These are phyloP conservation scores for Bambusicola thoracicus DNA, from an alignment of 2,113 vertebrate species.

Conservation along the genomic window DNA sequence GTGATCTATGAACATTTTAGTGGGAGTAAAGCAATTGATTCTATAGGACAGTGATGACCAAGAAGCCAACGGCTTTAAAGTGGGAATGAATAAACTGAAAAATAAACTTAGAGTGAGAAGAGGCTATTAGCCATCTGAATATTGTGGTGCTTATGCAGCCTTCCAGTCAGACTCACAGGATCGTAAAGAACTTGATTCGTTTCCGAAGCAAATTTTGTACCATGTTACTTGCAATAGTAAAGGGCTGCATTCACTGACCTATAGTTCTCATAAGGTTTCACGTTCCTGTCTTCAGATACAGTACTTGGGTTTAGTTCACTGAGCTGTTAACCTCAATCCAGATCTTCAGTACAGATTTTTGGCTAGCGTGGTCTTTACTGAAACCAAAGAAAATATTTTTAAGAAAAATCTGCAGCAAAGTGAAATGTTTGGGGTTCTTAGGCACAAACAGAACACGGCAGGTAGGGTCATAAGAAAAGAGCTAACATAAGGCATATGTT, in stretches of 20 bases:
- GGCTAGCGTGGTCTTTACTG: neutral
- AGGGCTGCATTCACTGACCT: neutral
- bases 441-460: constrained; percentile 24
- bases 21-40: neutral
- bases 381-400: constrained; percentile 63
- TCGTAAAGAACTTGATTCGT: neutral
- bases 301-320: constrained; percentile 1
- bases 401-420: constrained; percentile 29
- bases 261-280: neutral
- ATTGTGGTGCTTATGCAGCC: neutral
- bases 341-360: constrained; percentile 37
- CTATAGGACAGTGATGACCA: neutral
- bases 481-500: neutral
- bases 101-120: neutral
- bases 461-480: neutral
- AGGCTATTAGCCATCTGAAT: neutral
- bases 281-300: neutral
- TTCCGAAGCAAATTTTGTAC: neutral
- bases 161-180: neutral
- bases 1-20: neutral
- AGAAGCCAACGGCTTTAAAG: neutral
- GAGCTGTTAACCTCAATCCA: constrained; percentile 16
- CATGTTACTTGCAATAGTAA: neutral
- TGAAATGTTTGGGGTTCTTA: constrained; percentile 33
- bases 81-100: neutral